A percentile compares a stretch with the other conserved stretches of the same genome.
These are phyloP conservation scores for Amphilophus citrinellus DNA, from an alignment of 2,113 vertebrate genomes.

Conservation along the genomic window DNA sequence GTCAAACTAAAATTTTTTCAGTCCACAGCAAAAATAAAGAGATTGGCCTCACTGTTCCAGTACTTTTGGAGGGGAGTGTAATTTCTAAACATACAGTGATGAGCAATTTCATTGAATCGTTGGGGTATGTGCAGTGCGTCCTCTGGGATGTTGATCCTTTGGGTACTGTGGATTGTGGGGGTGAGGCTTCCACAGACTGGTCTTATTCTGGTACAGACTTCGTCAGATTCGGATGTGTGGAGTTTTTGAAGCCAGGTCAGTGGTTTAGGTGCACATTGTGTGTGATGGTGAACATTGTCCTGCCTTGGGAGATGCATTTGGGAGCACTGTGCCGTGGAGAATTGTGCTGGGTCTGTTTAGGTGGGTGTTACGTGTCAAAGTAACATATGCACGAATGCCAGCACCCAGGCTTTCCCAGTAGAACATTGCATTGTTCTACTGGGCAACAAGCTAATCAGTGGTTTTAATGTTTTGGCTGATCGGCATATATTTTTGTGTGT, in stretches of 20 bases:
- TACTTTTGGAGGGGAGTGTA: too few species aligned
- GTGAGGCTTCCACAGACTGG: neutral
- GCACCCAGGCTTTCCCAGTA: neutral
- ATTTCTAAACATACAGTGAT: neutral
- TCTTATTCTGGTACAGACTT: neutral
- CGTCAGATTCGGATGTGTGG: neutral
- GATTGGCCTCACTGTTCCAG: too few species aligned
- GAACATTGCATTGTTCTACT: neutral
- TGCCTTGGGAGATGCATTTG: neutral
- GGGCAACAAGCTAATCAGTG: neutral
- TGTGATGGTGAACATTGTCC: neutral
- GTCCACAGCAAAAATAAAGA: too few species aligned
- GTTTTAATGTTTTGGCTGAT: constrained; percentile 5
- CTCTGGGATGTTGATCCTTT: neutral
- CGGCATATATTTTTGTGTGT: neutral
- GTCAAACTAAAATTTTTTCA: too few species aligned
- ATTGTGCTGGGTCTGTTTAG: neutral
- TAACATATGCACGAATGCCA: neutral
- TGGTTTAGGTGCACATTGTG: neutral
- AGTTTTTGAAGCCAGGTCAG: neutral
- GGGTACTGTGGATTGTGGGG: neutral
- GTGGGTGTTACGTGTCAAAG: neutral
- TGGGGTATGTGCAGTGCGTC: neutral
- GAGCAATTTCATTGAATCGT: neutral
- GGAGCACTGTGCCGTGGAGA: neutral